phyloP scores from a whole-genome alignment of 2,888 invertebrate species.

The Diogma glabrata region DNA sequence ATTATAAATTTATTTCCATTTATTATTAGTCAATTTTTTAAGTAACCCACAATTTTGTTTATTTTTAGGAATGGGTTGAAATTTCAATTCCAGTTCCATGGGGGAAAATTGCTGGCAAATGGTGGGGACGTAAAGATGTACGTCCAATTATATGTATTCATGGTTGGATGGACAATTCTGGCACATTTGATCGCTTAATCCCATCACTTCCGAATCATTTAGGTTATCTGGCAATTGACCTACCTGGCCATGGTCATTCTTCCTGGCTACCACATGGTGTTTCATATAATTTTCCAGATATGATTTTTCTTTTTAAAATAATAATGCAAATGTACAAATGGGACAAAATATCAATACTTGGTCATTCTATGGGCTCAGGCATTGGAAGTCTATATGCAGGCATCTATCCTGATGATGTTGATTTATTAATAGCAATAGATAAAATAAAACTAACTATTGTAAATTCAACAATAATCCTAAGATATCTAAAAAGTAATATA shows the following conservation, averaged over 20 bases:
- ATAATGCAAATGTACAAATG: constrained; percentile 53
- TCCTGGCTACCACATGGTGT: constrained; percentile 52
- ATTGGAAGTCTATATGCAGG: no score
- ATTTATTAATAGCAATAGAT: constrained; percentile 30
- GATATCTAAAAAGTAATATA: constrained; percentile 36
- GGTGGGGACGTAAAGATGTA: constrained; percentile 53
- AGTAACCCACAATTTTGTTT: no score
- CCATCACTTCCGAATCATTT: constrained; percentile 43
- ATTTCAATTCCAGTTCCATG: no score
- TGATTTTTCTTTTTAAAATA: constrained; percentile 39
- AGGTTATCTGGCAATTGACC: constrained; percentile 48
- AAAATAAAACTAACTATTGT: constrained; percentile 26
- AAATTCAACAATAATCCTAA: constrained; percentile 25
- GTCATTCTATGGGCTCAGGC: constrained; percentile 61
- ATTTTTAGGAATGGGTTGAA: no score
- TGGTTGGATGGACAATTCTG: constrained; percentile 69
- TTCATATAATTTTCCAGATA: constrained; percentile 37
- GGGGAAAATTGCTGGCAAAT: constrained; percentile 56
- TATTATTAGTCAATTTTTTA: no score
- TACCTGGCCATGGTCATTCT: constrained; percentile 61
- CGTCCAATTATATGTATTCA: constrained; percentile 61
- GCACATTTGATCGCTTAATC: constrained; percentile 57
- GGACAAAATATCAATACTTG: constrained; percentile 54
- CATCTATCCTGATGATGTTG: constrained; percentile 44
- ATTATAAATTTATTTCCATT: no score